Evolutionary conservation across 2,797 vertebrate genomes (phyloP).

Genomic region (Notoglanidium macrostoma): DNA sequence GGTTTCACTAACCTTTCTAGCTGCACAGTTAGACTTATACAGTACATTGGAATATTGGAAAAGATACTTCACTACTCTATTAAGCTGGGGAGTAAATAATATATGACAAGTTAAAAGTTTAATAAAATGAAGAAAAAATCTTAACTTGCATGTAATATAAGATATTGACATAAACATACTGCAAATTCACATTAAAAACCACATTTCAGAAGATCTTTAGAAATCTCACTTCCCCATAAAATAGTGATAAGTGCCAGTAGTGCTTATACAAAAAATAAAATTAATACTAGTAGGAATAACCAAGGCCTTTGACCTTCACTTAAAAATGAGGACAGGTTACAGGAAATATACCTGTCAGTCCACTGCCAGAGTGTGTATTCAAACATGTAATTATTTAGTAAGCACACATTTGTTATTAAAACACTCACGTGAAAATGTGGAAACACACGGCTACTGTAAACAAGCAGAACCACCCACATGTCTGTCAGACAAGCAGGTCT

Average conservation of each 20-base stretch:
- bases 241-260: not conserved
- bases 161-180: not conserved
- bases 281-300: not conserved
- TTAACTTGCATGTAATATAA: not conserved
- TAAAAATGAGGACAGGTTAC: conserved; percentile 42
- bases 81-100: not conserved
- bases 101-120: not conserved
- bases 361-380: conserved; percentile 35
- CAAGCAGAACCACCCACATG: conserved; percentile 11
- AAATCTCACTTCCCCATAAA: not conserved
- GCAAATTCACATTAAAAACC: not conserved
- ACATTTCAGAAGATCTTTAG: not conserved
- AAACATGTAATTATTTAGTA: conserved; percentile 53
- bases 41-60: not conserved
- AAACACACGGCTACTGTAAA: conserved; percentile 39
- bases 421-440: conserved; percentile 29
- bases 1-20: not conserved
- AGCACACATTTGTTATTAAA: conserved; percentile 51
- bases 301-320: not conserved
- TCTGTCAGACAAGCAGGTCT: not conserved
- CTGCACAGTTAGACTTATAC: not conserved
- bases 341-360: conserved; percentile 20
- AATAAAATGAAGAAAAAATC: not conserved
- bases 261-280: not conserved
- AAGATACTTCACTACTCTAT: not conserved